phyloP scores from a whole-genome alignment of 2,113 vertebrate genomes.

The Hypanus sabinus region DNA sequence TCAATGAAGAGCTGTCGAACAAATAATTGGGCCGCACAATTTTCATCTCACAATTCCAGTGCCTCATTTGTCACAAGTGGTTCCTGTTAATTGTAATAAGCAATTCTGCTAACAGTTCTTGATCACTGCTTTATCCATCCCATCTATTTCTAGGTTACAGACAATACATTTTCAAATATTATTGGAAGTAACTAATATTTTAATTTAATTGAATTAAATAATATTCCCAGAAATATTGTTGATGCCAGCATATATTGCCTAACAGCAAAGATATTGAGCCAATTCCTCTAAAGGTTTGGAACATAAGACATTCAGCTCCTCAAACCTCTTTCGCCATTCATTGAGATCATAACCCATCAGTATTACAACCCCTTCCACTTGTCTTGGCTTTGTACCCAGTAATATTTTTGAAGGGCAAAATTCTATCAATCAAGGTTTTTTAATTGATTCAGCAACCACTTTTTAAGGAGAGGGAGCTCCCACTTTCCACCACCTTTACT shows the following conservation, averaged over 20 bases:
- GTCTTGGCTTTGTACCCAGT: too few species aligned
- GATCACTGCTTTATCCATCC: not conserved
- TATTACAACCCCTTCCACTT: not conserved
- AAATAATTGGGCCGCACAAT: constrained; percentile 28
- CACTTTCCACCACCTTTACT: not conserved
- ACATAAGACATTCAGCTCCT: not conserved
- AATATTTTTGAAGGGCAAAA: not conserved
- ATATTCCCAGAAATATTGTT: not conserved
- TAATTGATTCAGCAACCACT: not conserved
- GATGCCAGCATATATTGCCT: not conserved
- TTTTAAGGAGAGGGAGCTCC: not conserved
- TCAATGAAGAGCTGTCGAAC: constrained; percentile 35
- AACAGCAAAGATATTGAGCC: not conserved
- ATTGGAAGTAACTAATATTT: not conserved
- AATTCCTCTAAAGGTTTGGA: not conserved
- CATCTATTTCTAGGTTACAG: not conserved
- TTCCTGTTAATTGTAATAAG: constrained; percentile 18
- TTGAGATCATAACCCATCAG: not conserved
- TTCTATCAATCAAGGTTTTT: not conserved
- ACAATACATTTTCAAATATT: constrained; percentile 2
- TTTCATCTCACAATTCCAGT: constrained; percentile 31
- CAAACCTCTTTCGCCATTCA: not conserved
- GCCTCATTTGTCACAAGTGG: constrained; percentile 29
- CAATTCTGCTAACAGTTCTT: not conserved
- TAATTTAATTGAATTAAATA: not conserved